These are phyloP conservation scores for Hypotaenidia philippensis DNA, from an alignment of 2,797 vertebrate genomes.

Conservation along the genomic window DNA sequence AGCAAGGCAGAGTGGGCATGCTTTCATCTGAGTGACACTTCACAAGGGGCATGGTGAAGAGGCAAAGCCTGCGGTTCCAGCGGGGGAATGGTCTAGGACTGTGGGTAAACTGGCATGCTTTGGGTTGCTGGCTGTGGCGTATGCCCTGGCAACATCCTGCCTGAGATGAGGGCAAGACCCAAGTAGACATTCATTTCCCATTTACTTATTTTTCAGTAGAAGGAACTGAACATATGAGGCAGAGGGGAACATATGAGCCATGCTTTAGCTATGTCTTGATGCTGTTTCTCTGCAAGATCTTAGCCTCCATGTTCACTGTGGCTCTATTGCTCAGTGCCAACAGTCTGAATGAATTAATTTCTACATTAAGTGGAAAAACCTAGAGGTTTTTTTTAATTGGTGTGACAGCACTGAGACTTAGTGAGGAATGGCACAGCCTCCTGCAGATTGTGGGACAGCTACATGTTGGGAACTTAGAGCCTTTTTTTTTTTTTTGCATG, in stretches of 20 bases:
- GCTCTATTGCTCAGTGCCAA: neutral
- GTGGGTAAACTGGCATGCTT: neutral
- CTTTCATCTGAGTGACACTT: neutral
- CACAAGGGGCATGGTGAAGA: neutral
- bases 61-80: neutral
- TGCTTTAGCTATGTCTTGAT: neutral
- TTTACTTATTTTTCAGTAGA: neutral
- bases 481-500: neutral
- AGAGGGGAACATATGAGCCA: neutral
- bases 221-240: neutral
- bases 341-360: neutral
- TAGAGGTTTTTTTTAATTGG: neutral
- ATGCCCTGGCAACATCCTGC: neutral
- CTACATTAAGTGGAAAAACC: neutral
- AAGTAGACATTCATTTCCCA: neutral
- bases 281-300: neutral
- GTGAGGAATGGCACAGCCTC: neutral
- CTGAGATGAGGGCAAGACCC: neutral
- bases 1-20: neutral
- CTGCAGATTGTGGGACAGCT: neutral
- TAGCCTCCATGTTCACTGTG: neutral
- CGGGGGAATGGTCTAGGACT: neutral
- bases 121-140: neutral
- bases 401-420: neutral
- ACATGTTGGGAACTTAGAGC: neutral